These are phyloP conservation scores for Drosophila ustulata DNA, from an alignment of 2,888 invertebrate genomes.

Conservation along the genomic window DNA sequence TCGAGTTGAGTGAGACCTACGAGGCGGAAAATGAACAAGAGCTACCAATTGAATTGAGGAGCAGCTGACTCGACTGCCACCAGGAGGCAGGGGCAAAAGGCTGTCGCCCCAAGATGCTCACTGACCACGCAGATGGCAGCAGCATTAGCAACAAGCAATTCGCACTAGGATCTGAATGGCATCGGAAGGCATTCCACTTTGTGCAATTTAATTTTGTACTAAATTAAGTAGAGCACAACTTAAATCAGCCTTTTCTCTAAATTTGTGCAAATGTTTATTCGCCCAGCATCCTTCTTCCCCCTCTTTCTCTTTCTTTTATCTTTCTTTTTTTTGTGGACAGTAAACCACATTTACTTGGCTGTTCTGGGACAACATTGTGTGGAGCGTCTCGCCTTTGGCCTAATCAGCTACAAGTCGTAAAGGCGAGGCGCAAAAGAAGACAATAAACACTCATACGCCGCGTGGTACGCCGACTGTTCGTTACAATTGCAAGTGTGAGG, in stretches of 20 bases:
- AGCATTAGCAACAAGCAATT: constrained; percentile 46
- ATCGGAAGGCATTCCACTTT: constrained; percentile 61
- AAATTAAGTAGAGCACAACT: constrained; percentile 69
- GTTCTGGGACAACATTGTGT: constrained; percentile 13
- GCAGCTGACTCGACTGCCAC: constrained; percentile 37
- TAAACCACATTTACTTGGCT: constrained; percentile 47
- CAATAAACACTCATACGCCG: constrained; percentile 61
- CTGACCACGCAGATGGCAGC: constrained; percentile 49
- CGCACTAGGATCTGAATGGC: constrained; percentile 44
- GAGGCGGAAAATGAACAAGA: constrained; percentile 74
- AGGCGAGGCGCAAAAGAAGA: constrained; percentile 23
- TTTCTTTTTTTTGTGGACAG: background rate
- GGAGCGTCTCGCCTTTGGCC: constrained; percentile 43
- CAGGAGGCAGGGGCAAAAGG: constrained; percentile 18
- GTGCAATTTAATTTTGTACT: constrained; percentile 72
- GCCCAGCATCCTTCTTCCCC: constrained; percentile 18
- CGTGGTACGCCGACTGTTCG: constrained; percentile 23
- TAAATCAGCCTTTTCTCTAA: constrained; percentile 60
- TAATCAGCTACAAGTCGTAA: constrained; percentile 56
- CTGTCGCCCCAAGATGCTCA: constrained; percentile 26
- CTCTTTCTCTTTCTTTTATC: background rate
- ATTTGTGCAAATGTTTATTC: constrained; percentile 62
- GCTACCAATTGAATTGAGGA: constrained; percentile 44
- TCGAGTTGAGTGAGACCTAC: constrained; percentile 62
- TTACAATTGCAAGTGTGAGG: constrained; percentile 18